phyloP scores from a whole-genome alignment of 2,888 invertebrate genomes.

The Conus canariensis region DNA sequence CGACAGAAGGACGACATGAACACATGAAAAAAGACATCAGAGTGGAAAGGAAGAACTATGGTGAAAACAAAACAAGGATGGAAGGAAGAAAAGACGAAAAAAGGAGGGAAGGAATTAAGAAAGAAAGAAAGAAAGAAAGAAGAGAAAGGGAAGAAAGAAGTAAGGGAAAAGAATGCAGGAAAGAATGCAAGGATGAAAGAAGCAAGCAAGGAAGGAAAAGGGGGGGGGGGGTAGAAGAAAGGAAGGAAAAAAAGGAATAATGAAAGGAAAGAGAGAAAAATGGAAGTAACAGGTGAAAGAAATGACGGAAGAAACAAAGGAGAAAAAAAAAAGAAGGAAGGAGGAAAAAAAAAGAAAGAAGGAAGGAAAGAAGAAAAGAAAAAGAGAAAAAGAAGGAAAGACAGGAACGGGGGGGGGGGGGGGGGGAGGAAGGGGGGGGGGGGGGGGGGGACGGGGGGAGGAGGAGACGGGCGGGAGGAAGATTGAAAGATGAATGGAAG shows the following conservation, averaged over 20 bases:
- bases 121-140: not conserved
- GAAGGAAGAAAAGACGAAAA: not conserved
- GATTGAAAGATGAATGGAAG: not conserved
- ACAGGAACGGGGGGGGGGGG: no score
- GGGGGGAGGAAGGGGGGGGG: no score
- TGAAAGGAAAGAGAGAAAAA: not conserved
- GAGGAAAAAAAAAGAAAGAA: not conserved
- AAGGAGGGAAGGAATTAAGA: no score
- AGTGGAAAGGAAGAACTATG: no score
- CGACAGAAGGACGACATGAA: not conserved
- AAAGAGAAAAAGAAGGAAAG: not conserved
- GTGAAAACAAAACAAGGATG: not conserved
- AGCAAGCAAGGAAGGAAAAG: not conserved
- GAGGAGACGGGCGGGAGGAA: not conserved
- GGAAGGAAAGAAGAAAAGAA: not conserved
- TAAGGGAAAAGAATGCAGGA: no score
- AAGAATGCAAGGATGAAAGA: not conserved
- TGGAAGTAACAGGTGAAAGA: not conserved
- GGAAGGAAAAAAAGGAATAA: not conserved
- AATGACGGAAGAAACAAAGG: not conserved
- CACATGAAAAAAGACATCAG: no score
- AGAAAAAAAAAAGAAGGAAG: not conserved
- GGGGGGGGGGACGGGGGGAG: no score
- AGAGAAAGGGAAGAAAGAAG: no score
- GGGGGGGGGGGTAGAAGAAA: not conserved